These are phyloP conservation scores for Polydrusus pterygomalis DNA, from an alignment of 2,888 invertebrate genomes.

Conservation along the genomic window DNA sequence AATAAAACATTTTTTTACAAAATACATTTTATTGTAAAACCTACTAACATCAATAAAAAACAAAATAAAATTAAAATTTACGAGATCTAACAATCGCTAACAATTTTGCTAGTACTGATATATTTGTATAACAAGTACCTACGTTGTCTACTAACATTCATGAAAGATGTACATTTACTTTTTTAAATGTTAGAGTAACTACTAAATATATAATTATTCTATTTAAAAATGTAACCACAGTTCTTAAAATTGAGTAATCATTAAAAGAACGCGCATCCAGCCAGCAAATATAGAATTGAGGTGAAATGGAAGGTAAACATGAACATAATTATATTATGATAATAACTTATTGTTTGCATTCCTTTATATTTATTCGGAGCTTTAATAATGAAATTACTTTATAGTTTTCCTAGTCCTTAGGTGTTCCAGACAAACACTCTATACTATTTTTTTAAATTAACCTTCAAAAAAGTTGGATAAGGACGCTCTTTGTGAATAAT, in stretches of 20 bases:
- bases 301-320: too few relatives aligned
- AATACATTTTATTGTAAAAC: slow-evolving; percentile 54
- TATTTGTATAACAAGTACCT: slow-evolving; percentile 55
- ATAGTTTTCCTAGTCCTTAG: too few relatives aligned
- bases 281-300: too few relatives aligned
- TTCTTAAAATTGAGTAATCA: background rate
- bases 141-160: slow-evolving; percentile 54
- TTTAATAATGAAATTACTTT: too few relatives aligned
- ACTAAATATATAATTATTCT: slow-evolving; percentile 27
- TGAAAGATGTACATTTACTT: slow-evolving; percentile 45
- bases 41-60: slow-evolving; percentile 47
- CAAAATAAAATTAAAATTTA: slow-evolving; percentile 29
- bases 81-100: slow-evolving; percentile 28
- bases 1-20: slow-evolving; percentile 35
- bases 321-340: too few relatives aligned
- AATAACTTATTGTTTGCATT: too few relatives aligned
- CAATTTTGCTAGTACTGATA: slow-evolving; percentile 52
- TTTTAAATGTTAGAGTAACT: slow-evolving; percentile 51
- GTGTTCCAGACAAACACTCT: too few relatives aligned
- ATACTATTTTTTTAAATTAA: too few relatives aligned
- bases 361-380: too few relatives aligned
- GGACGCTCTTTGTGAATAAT: too few relatives aligned
- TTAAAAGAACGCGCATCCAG: too few relatives aligned
- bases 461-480: too few relatives aligned
- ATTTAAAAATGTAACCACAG: slow-evolving; percentile 24